Evolutionary conservation across 2,888 invertebrate genomes (phyloP).

Genomic region (Synanthedon andrenaeformis): DNA sequence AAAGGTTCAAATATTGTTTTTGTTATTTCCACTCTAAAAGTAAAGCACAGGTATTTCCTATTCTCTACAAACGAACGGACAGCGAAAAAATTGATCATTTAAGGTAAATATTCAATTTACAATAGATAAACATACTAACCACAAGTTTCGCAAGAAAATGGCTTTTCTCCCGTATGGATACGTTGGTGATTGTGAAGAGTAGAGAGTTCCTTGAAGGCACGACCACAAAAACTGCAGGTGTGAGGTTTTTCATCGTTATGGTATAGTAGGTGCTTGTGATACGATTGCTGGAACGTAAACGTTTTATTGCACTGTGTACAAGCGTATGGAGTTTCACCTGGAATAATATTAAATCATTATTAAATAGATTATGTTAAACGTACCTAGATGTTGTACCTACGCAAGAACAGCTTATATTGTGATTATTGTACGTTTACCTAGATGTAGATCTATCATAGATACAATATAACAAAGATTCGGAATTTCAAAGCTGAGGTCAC

Average conservation of each 20-base stretch:
- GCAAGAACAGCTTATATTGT: too few species aligned
- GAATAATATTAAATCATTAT: constrained; percentile 20
- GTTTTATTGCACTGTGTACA: constrained; percentile 85
- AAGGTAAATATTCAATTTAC: too few species aligned
- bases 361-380: not conserved
- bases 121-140: constrained; percentile 63
- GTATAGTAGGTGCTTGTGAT: constrained; percentile 88
- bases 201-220: constrained; percentile 87
- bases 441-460: too few species aligned
- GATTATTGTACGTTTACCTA: too few species aligned
- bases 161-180: constrained; percentile 87
- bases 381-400: too few species aligned
- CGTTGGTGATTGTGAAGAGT: constrained; percentile 89
- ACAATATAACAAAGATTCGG: not conserved
- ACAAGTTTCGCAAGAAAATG: constrained; percentile 88
- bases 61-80: too few species aligned
- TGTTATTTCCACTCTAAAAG: too few species aligned
- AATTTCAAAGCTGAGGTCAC: too few species aligned
- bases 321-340: constrained; percentile 89
- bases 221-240: constrained; percentile 80
- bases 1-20: too few species aligned
- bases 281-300: constrained; percentile 91
- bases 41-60: too few species aligned
- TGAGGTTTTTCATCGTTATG: constrained; percentile 89
- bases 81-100: too few species aligned